phyloP scores from a whole-genome alignment of 1,140 invertebrate genomes.

The Odontomachus brunneus region DNA sequence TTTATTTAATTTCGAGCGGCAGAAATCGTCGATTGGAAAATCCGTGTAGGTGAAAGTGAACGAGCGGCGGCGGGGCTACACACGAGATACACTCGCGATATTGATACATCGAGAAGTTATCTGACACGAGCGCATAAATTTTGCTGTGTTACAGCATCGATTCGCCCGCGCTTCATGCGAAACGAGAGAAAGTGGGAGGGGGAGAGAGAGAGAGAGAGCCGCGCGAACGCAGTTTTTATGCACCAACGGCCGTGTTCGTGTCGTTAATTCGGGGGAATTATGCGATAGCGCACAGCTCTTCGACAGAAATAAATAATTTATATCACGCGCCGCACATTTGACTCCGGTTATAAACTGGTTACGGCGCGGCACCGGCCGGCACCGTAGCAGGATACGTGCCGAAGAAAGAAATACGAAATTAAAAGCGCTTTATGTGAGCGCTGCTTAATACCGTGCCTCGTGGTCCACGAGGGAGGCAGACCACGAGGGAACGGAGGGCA shows the following conservation, averaged over 20 bases:
- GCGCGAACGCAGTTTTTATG: not conserved
- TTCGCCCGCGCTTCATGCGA: not conserved
- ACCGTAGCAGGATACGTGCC: slow-evolving; percentile 60
- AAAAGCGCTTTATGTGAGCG: slow-evolving; percentile 65
- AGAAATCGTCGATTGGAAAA: not conserved
- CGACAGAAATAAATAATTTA: slow-evolving; percentile 57
- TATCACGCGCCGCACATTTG: slow-evolving; percentile 51
- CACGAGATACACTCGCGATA: not conserved
- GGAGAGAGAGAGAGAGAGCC: too few relatives aligned
- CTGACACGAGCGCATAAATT: not conserved
- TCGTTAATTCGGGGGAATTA: slow-evolving; percentile 53
- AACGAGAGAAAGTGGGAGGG: not conserved
- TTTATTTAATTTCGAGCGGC: too few relatives aligned
- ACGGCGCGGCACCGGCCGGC: slow-evolving; percentile 64
- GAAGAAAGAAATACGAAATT: slow-evolving; percentile 65
- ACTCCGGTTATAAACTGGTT: slow-evolving; percentile 59
- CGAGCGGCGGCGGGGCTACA: too few relatives aligned
- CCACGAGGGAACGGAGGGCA: not conserved
- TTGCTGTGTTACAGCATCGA: slow-evolving; percentile 8
- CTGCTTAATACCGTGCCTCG: slow-evolving; percentile 60
- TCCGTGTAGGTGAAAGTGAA: not conserved
- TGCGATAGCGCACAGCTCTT: slow-evolving; percentile 33
- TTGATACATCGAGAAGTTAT: not conserved
- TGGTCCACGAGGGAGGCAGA: slow-evolving; percentile 23
- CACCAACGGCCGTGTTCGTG: not conserved